Percentiles rank a stretch among this genome's conserved stretches.
Evolutionary conservation across 2,113 vertebrate genomes (phyloP).

Genomic region (Sander lucioperca): DNA sequence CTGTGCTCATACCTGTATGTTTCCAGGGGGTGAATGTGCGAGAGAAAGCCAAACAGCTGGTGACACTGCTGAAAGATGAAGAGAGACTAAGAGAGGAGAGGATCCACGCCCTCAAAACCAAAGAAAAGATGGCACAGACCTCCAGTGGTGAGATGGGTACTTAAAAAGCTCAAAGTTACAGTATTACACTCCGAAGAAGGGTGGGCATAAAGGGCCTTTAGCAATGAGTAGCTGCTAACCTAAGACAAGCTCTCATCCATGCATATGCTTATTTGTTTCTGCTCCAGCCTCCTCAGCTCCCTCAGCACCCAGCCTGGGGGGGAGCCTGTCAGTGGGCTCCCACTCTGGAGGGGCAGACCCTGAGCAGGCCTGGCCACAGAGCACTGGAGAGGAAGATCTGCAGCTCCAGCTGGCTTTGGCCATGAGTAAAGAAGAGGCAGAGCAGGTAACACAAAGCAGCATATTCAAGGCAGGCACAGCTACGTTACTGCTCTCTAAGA

Average conservation of each 20-base stretch:
- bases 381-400: slow-evolving; percentile 92
- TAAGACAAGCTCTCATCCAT: neutral
- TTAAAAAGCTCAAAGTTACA: slow-evolving; percentile 1
- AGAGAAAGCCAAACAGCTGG: slow-evolving; percentile 94
- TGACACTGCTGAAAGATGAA: slow-evolving; percentile 92
- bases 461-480: slow-evolving; percentile 2
- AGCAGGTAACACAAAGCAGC: slow-evolving; percentile 87
- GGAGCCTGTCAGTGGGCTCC: slow-evolving; percentile 75
- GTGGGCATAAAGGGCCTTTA: no score
- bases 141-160: slow-evolving; percentile 85
- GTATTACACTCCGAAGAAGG: slow-evolving; percentile 6
- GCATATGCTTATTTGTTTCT: slow-evolving; percentile 51
- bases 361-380: slow-evolving; percentile 94
- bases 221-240: neutral
- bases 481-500: neutral
- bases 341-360: slow-evolving; percentile 85
- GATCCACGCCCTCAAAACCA: slow-evolving; percentile 94
- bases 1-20: slow-evolving; percentile 4
- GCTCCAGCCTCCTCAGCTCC: slow-evolving; percentile 86
- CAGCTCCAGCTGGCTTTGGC: slow-evolving; percentile 93
- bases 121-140: slow-evolving; percentile 95
- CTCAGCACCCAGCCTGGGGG: slow-evolving; percentile 83
- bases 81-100: slow-evolving; percentile 92
- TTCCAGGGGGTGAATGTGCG: slow-evolving; percentile 91
- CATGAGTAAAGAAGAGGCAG: slow-evolving; percentile 96